Base-by-base conservation (phyloP, 2,113 vertebrate species). In the Glaucomys volans region DNA sequence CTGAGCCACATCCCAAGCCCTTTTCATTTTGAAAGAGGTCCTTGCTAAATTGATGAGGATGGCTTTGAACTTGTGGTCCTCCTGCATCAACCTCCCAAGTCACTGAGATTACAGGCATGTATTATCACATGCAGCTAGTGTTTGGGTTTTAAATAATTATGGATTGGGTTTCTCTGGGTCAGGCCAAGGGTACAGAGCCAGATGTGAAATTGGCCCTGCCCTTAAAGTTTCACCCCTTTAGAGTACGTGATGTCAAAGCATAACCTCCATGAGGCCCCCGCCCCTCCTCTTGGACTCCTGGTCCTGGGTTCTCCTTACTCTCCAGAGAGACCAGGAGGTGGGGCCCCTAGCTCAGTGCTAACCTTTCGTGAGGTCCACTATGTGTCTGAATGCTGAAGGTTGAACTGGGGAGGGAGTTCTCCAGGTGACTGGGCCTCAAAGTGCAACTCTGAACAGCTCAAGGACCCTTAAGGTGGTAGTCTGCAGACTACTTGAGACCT, bases 81-180 rank as follows among this genome's bases (percentile, higher is more conserved):
- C 20, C 54, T 57, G 62, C 2, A 57, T 57, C 85, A 10, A 8
- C 69, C 52, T 59, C 59, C 42, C 24, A 28, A 47, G 40, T 35
- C 4, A 2, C 57, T 64, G 35, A 57, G 44, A 37, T 28, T 37
- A 35, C 22, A 77, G 40, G 5, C 26, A 6, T 16, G 54, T 57
- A 22, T 57, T 24, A 28, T 3, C n/a, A 37, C 5, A 9, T 57
- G 32, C 9, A n/a, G 0, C 71, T 57, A 72, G 80, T 87, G 71
- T 85, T 24, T 90, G 84, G 42, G 42, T 94, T 96, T 79, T 72
- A 89, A 87, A 75, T 6, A 47, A 57, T 50, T 47, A 89, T 3
- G 82, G 54, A 59, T 35, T 47, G 37, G 5, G 40, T 14, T 71
- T 84, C 88, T 52, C 74, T 57, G 66, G 13, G 5, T 30, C 16